phyloP scores from a whole-genome alignment of 37 sponge, comb jelly and placozoan genomes.

The Halichondria panicea region DNA sequence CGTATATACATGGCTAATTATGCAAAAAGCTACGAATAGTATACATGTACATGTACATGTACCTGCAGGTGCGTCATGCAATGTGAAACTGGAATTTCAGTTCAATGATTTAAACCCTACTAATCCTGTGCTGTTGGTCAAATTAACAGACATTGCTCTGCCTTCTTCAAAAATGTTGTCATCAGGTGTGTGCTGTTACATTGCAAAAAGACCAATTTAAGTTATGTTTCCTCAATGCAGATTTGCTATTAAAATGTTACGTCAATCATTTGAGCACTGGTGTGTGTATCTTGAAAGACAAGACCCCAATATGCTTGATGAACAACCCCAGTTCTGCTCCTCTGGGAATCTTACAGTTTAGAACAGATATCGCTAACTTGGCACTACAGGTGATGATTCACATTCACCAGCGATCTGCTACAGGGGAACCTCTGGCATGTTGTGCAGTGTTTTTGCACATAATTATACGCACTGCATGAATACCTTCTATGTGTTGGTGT shows the following conservation, averaged over 20 bases:
- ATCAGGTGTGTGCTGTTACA: slow-evolving; percentile 17
- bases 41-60: no score
- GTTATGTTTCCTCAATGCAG: slow-evolving; percentile 6
- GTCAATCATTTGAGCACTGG: slow-evolving; percentile 23
- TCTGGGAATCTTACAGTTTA: slow-evolving; percentile 24
- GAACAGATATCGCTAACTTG: slow-evolving; percentile 17
- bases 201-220: not conserved
- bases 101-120: slow-evolving; percentile 13
- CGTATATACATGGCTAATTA: no score
- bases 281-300: slow-evolving; percentile 34
- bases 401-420: not conserved
- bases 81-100: slow-evolving; percentile 20
- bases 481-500: no score
- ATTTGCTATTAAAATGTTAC: slow-evolving; percentile 19
- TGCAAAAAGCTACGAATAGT: no score
- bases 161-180: slow-evolving; percentile 32
- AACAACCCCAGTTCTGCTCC: slow-evolving; percentile 7
- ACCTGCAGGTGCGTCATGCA: no score
- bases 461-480: no score
- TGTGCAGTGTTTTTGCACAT: no score
- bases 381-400: slow-evolving; percentile 15
- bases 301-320: slow-evolving; percentile 20
- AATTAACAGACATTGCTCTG: slow-evolving; percentile 19
- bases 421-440: no score
- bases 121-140: slow-evolving; percentile 19